Evolutionary conservation across 1,140 invertebrate species (phyloP).

Genomic region (Idris sp.): DNA sequence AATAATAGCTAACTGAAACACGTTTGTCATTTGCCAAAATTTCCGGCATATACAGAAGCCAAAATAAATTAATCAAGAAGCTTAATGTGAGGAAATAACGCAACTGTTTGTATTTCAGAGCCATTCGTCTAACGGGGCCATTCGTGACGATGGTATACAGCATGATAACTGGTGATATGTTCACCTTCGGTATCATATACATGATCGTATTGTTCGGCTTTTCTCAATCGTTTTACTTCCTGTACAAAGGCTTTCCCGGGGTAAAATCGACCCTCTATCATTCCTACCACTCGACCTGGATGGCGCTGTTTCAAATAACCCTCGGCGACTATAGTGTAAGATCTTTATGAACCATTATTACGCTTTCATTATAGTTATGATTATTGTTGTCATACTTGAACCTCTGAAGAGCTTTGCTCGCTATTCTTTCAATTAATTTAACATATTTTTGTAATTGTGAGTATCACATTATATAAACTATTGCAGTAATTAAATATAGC

Average conservation of each 20-base stretch:
- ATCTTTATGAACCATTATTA: slow-evolving; percentile 51
- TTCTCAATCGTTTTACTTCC: slow-evolving; percentile 97
- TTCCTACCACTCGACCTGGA: slow-evolving; percentile 94
- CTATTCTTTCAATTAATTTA: slow-evolving; percentile 51
- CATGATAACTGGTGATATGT: slow-evolving; percentile 98
- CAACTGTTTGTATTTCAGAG: slow-evolving; percentile 81
- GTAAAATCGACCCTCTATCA: slow-evolving; percentile 88
- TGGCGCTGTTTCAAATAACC: slow-evolving; percentile 98
- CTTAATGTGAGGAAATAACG: slow-evolving; percentile 25
- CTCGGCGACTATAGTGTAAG: slow-evolving; percentile 98
- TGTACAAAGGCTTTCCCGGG: slow-evolving; percentile 94
- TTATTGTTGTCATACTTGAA: slow-evolving; percentile 25
- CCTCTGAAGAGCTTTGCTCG: slow-evolving; percentile 19
- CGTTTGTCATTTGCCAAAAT: slow-evolving; percentile 23
- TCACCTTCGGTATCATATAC: slow-evolving; percentile 98
- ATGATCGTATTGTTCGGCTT: slow-evolving; percentile 95
- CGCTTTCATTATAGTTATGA: slow-evolving; percentile 46
- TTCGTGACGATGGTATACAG: slow-evolving; percentile 99
- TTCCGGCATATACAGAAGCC: slow-evolving; percentile 7
- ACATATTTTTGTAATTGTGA: slow-evolving; percentile 35
- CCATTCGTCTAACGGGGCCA: slow-evolving; percentile 94
- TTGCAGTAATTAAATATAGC: too few relatives aligned
- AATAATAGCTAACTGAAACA: slow-evolving; percentile 4
- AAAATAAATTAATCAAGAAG: slow-evolving; percentile 22
- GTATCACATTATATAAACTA: too few relatives aligned